Evolutionary conservation across 2,113 vertebrate species (phyloP).

Genomic region (Perccottus glenii): DNA sequence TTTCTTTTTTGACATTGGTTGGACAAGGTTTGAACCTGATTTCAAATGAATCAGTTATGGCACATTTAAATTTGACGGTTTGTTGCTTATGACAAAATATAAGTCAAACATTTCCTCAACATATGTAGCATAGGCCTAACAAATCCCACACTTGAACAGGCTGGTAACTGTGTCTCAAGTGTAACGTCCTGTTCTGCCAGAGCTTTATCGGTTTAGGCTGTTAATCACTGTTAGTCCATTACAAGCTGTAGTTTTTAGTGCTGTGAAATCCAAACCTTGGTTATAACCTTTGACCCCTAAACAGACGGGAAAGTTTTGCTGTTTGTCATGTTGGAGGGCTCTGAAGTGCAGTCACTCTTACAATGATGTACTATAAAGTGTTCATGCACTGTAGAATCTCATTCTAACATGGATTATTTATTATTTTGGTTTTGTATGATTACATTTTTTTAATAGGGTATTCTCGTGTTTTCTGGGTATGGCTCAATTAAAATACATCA

Average conservation of each 20-base stretch:
- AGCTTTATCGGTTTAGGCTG: neutral
- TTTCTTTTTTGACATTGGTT: no score
- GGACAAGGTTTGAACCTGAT: no score
- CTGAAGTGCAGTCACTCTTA: neutral
- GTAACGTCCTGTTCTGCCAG: neutral
- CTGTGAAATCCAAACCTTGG: conserved; percentile 32
- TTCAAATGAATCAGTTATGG: no score
- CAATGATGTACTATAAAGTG: neutral
- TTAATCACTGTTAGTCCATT: conserved; percentile 17
- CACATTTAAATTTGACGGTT: no score
- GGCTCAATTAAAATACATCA: no score
- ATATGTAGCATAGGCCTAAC: neutral
- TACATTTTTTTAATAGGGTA: no score
- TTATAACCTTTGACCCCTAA: conserved; percentile 16
- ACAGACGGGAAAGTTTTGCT: conserved; percentile 16
- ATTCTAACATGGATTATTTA: no score
- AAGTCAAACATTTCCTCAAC: no score
- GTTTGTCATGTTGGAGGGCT: conserved; percentile 16
- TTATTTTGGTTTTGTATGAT: no score
- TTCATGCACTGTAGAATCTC: no score
- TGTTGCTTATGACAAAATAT: no score
- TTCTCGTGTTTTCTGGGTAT: no score
- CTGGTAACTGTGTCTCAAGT: neutral
- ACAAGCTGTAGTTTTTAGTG: conserved; percentile 1
- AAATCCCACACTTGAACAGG: neutral